Evolutionary conservation across 2,113 vertebrate genomes (phyloP), one percentile per base, ranked within the genome.

Genomic region (Bostrychus sinensis): DNA sequence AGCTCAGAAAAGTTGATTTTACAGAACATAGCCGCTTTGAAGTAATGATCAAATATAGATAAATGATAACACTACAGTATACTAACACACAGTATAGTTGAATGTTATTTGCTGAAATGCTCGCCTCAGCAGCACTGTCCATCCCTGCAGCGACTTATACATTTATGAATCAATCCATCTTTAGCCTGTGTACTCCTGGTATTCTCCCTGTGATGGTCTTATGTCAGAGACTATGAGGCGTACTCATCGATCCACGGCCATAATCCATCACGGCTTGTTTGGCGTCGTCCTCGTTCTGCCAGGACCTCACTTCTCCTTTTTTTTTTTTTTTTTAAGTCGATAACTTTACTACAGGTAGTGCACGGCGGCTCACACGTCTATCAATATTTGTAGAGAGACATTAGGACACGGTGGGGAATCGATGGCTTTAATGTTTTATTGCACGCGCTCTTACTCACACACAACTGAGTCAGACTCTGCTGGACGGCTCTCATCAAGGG

Each of bases 361-460:
- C 63, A 69, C 53, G 30, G 70, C 42, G 56, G 36, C 4, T 78
- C 60, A 61, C 61, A 22, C 51, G 67, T 68, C 50, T 68, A 59
- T 81, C 72, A 83, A 70, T 82, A 78, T 77, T 56, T 79, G 64
- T 72, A 11, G 25, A 74, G 59, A 74, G 72, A 66, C 41, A 61
- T 50, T 9, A 11, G 25, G 56, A 51, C n/a, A 60, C 45, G 64
- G 37, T 51, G 58, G 57, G 41, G 37, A 64, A 78, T 83, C 72
- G 37, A 75, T 83, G 62, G 25, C 42, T 80, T 66, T 57, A 71
- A 77, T 57, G 51, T 23, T 62, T 65, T 53, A 62, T 61, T n/a
- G 30, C 3, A n/a, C 42, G 38, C 6, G 36, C 42, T 23, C 53
- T 50, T 22, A 70, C 32, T 56, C 22, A 32, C 22, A n/a, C 22